Evolutionary conservation across 2,797 vertebrate species (phyloP), one percentile per base, ranked within the genome.

Genomic region (Enteromius viviparus): DNA sequence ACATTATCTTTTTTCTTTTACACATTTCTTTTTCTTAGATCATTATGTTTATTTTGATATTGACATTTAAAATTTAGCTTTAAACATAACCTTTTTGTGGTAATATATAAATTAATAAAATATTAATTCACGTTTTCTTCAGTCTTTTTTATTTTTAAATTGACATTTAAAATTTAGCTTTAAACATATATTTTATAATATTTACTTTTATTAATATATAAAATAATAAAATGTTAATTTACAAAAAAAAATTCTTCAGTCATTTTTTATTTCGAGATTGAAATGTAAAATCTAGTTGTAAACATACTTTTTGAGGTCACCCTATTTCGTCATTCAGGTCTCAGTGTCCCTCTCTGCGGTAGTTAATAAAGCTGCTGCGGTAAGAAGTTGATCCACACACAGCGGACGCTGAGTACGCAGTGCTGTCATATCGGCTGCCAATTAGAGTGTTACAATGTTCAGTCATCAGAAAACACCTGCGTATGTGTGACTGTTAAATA

Each of bases 351-450:
- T 17, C 7, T 11, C 19, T 32, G 7, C 4, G 10, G 29, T 21
- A 12, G 4, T 53, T 47, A 10, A n/a, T 55, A 26, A 53, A 68
- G 32, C 42, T 60, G 8, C 74, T 17, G 53, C 7, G 34, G n/a
- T 55, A 17, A 37, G 40, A 47, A 42, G 23, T 45, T 40, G 8
- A 7, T 76, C 14, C 72, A 53, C 49, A 53, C 51, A 40, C 12
- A n/a, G 12, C 3, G 23, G 58, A 45, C 10, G 58, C 58, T 12
- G 40, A 47, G 40, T 32, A 45, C 17, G 58, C 55, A 77, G 2
- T 32, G 40, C 40, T 47, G 55, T 64, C 58, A 64, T 77, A 64
- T 47, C 58, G 1, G 76, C 58, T 78, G 76, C 76, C 58, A 78
- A 65, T 78, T 49, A 64, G 60, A 65, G 60, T 19, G 26, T n/a